Percentiles rank a stretch among this genome's conserved stretches.
These are phyloP conservation scores for Uropsilus gracilis DNA, from an alignment of 2,113 vertebrate genomes.

Conservation along the genomic window DNA sequence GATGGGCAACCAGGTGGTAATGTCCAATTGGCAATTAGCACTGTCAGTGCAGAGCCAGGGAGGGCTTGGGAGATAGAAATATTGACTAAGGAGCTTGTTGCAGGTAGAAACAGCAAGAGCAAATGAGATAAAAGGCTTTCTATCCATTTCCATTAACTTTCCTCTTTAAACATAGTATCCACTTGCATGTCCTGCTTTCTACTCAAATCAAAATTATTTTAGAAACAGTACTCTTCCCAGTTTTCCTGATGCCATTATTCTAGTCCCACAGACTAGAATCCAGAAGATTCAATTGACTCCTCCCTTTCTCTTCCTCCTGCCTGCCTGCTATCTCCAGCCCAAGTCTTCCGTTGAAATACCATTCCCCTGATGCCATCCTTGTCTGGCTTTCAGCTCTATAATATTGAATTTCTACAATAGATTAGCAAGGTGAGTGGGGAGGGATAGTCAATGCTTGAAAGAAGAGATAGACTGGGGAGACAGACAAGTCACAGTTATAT, in stretches of 20 bases:
- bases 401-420: neutral
- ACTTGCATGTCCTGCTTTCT: constrained; percentile 18
- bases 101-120: neutral
- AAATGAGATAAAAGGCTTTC: constrained; percentile 69
- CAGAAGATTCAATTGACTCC: neutral
- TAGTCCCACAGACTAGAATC: neutral
- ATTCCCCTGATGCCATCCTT: neutral
- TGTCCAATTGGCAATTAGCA: constrained; percentile 44
- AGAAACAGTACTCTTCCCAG: neutral
- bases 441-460: neutral
- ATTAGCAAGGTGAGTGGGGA: neutral
- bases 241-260: neutral
- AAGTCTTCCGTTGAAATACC: neutral
- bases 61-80: constrained; percentile 37
- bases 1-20: neutral
- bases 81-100: constrained; percentile 52
- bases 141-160: constrained; percentile 70
- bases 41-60: neutral
- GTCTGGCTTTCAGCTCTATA: neutral
- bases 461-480: neutral
- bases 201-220: constrained; percentile 54
- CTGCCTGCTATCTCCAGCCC: neutral
- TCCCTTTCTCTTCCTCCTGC: neutral
- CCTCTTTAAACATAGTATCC: constrained; percentile 55
- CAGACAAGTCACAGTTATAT: neutral